phyloP scores from a whole-genome alignment of 2,113 vertebrate genomes.

The Nipponia nippon region DNA sequence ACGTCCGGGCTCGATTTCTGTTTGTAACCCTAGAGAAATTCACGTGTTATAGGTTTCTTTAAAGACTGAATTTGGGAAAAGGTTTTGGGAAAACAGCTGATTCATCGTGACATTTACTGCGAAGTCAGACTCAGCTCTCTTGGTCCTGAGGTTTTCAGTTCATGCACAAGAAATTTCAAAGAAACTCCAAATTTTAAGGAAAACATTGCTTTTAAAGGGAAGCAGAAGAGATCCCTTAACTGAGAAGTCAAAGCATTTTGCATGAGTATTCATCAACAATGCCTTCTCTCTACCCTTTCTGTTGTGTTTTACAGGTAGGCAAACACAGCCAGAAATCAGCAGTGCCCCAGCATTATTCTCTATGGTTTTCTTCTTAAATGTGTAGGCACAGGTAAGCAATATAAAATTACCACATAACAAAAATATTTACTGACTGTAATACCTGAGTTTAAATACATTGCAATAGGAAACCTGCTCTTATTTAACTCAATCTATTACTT shows the following conservation, averaged over 20 bases:
- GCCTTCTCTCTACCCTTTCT: rapidly evolving
- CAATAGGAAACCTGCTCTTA: background rate
- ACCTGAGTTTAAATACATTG: too few species aligned
- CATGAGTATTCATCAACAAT: rapidly evolving
- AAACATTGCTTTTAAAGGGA: background rate
- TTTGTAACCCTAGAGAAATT: rapidly evolving
- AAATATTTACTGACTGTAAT: background rate
- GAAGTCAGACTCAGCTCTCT: rapidly evolving
- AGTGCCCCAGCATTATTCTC: background rate
- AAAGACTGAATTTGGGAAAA: rapidly evolving
- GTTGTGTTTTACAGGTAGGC: rapidly evolving
- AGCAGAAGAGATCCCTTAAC: background rate
- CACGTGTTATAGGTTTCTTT: rapidly evolving
- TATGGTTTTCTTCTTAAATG: background rate
- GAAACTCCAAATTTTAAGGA: background rate
- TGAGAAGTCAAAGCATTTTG: background rate
- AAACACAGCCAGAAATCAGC: background rate
- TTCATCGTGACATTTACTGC: rapidly evolving
- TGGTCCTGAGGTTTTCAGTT: background rate
- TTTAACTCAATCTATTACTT: background rate
- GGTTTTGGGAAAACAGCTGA: rapidly evolving
- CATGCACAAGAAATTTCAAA: rapidly evolving
- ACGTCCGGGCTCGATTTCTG: too few species aligned
- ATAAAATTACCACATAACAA: background rate
- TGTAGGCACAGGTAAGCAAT: background rate